Evolutionary conservation across 2,888 invertebrate species (phyloP), one percentile per base, ranked within the genome.

Genomic region (Pelosia muscerda): DNA sequence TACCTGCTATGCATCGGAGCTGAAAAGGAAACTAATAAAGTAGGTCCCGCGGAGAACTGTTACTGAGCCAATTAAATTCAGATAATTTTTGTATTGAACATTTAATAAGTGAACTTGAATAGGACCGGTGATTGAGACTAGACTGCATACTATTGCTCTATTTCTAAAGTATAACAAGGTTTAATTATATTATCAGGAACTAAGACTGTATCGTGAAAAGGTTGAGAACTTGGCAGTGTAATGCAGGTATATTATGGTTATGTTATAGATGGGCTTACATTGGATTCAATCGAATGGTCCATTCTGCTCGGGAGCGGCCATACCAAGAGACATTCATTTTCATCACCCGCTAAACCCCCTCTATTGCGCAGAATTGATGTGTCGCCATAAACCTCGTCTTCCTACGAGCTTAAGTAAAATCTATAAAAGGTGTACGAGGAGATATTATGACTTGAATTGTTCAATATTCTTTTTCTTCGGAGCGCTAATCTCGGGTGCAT

Each of bases 11-110:
- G 71, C 81, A 70, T 64, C 69, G 54, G 63, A 77, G 71, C 75
- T 77, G 71, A 65, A 64, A 62, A 57, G 56, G 66, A 63, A 69
- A 78, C 79, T 77, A 77, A 80, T 79, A 71, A 73, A 74, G 74
- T 77, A 81, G 73, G 81, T 76, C 59, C 56, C 69, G 69, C 71
- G 69, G 57, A 61, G 26, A 57, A 63, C 63, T 31, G 63, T 64
- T 58, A 23, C 31, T 25, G 25, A 63, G 25, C n/a, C 25, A 13
- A 11, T 26, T 64, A 49, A n/a, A 25, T 25, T 23, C 10, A 38
- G 23, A 13, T 42, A 19, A n/a, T 49, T 49, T 49, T 8, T 19
- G 19, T 19, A 42, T 2, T 49, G n/a, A n/a, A 49, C 8, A n/a
- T n/a, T n/a, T 6, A 19, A n/a, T 42, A 42, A 42, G 42, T 42